Conservation (phyloP, 35 echinoderm and acorn worm species). For the Apostichopus japonicus region DNA sequence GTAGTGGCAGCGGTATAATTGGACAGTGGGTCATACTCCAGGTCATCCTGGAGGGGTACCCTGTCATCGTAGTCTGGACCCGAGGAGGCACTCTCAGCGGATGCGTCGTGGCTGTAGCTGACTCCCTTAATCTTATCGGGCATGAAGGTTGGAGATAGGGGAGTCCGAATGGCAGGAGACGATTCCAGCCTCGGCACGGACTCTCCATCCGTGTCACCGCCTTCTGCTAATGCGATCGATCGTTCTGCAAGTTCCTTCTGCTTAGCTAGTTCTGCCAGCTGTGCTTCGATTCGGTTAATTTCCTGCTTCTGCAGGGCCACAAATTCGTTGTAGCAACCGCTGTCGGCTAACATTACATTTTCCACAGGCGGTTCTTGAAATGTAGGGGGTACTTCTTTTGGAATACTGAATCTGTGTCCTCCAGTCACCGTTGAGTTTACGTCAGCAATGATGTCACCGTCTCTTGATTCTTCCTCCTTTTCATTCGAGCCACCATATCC, state of each 20-base stretch:
- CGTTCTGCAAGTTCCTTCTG: constrained; percentile 30
- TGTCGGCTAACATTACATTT: neutral
- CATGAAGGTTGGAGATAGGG: neutral
- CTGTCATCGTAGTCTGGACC: neutral
- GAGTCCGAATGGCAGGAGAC: neutral
- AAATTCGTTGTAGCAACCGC: constrained; percentile 8
- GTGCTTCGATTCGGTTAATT: constrained; percentile 41
- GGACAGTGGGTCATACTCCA: constrained; percentile 25
- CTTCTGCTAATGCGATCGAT: neutral
- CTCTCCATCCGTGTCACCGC: neutral
- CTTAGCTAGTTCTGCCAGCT: constrained; percentile 28
- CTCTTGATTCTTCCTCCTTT: neutral
- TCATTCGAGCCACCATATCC: neutral
- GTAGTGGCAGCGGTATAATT: neutral
- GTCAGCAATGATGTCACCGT: neutral
- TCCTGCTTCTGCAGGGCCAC: constrained; percentile 48
- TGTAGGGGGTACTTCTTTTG: neutral
- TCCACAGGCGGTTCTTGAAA: neutral
- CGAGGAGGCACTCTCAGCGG: neutral
- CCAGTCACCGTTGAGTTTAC: neutral
- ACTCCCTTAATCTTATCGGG: neutral
- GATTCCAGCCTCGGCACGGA: neutral
- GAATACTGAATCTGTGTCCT: neutral
- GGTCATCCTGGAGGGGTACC: neutral
- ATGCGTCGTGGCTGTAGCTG: neutral